Evolutionary conservation across 1,140 invertebrate genomes (phyloP).

Genomic region (Zaprionus taronus): DNA sequence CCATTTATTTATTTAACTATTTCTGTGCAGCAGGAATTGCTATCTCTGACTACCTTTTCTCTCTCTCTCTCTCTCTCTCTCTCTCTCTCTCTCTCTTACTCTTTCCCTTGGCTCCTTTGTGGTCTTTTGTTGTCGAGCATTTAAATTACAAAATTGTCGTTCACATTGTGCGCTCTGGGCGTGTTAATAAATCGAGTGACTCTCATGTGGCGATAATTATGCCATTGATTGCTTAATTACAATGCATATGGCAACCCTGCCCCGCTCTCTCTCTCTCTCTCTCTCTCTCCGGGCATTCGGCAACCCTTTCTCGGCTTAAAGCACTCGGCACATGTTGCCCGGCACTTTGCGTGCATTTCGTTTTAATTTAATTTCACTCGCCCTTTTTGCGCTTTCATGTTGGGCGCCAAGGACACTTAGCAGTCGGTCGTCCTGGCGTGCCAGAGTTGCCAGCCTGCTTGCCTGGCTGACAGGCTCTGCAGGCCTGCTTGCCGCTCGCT

Average conservation of each 20-base stretch:
- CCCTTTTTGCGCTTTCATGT: slow-evolving; percentile 75
- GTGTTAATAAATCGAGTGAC: slow-evolving; percentile 79
- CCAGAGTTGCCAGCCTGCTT: slow-evolving; percentile 11
- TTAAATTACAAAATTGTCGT: slow-evolving; percentile 73
- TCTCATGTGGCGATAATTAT: slow-evolving; percentile 81
- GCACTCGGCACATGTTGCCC: slow-evolving; percentile 44
- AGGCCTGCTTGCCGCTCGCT: slow-evolving; percentile 13
- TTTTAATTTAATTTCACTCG: slow-evolving; percentile 80
- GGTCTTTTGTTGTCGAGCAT: slow-evolving; percentile 56
- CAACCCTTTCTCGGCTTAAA: slow-evolving; percentile 48
- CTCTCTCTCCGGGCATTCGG: background rate
- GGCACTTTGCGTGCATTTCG: slow-evolving; percentile 79
- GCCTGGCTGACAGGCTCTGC: slow-evolving; percentile 24
- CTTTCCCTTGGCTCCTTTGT: slow-evolving; percentile 4
- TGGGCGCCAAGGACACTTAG: slow-evolving; percentile 60
- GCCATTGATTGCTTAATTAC: slow-evolving; percentile 81
- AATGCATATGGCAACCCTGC: slow-evolving; percentile 60
- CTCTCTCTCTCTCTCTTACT: background rate
- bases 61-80: background rate
- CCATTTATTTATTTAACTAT: background rate
- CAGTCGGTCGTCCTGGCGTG: slow-evolving; percentile 21
- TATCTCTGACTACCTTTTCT: background rate
- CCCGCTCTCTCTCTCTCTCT: slow-evolving; percentile 1
- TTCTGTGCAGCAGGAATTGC: background rate
- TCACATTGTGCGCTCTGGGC: slow-evolving; percentile 47